Evolutionary conservation across 2,888 invertebrate species (phyloP), one percentile per base, ranked within the genome.

Genomic region (Aromia moschata): DNA sequence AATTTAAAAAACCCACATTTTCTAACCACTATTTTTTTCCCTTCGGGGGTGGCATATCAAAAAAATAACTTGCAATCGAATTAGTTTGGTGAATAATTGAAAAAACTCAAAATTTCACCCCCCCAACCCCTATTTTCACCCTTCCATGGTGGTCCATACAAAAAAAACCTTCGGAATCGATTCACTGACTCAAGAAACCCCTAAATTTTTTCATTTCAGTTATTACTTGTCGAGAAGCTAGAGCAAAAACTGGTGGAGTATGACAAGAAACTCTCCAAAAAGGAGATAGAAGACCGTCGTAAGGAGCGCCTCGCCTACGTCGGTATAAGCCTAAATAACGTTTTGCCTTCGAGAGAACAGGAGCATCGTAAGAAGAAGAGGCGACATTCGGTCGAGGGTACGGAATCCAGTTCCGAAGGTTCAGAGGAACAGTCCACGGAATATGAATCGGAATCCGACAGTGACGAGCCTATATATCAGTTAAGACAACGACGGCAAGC

Each of bases 401-500:
- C 56, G 2, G 62, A 46, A 16, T 60, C 63, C 9, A 65, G 65
- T 4, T 66, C 69, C 2, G 65, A 47, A 12, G 51, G 40, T 20
- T 52, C 53, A 10, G 30, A 36, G 0, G 61, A 41, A 11, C 58
- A 58, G 9, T 62, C 54, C 5, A 58, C 58, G 5, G 63, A 16
- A n/a, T 67, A 64, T 20, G 68, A 63, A 20, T 64, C 65, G 5
- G 67, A 63, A 16, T 74, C 72, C 31, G 87, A 88, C 16, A 85
- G 84, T 49, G 87, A 89, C 55, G 90, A 89, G 69, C 93, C 92
- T 9, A 91, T 93, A 70, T 94, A 94, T 81, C 90, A 95, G 58
- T 82, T 95, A 70, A 85, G 96, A 12, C 90, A 93, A 71, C 86
- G 96, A 12, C 84, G 89, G 0, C 89, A 90, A 74, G 87, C 92